phyloP scores from a whole-genome alignment of 2,888 invertebrate genomes.

The Eretmocerus hayati region DNA sequence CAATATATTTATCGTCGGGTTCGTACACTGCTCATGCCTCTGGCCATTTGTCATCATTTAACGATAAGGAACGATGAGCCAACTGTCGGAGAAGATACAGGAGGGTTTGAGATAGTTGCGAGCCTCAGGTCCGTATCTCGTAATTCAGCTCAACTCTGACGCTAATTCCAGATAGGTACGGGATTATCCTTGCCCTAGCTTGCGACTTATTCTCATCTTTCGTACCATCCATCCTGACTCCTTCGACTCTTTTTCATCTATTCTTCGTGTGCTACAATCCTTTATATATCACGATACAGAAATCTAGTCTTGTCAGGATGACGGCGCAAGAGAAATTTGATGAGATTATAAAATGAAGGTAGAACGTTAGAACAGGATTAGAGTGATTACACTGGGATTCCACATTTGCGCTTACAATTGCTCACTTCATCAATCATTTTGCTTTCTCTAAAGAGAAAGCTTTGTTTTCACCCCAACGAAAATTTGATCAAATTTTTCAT shows the following conservation, averaged over 20 bases:
- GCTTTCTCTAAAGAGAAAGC: too few relatives aligned
- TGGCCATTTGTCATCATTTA: constrained; percentile 38
- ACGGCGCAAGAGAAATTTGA: too few relatives aligned
- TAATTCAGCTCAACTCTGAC: constrained; percentile 43
- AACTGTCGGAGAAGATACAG: neutral
- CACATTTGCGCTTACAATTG: neutral
- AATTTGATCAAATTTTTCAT: too few relatives aligned
- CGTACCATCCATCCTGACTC: neutral
- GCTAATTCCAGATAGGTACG: constrained; percentile 33
- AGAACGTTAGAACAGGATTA: too few relatives aligned
- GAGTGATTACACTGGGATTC: too few relatives aligned
- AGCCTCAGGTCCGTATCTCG: constrained; percentile 29
- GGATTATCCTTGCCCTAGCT: constrained; percentile 33
- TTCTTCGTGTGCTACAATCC: neutral
- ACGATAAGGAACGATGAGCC: constrained; percentile 34
- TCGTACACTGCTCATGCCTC: neutral
- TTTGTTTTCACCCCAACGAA: too few relatives aligned
- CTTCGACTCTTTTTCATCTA: constrained; percentile 3
- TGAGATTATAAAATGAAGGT: too few relatives aligned
- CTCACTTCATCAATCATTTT: constrained; percentile 1
- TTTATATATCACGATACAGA: too few relatives aligned
- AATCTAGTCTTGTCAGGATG: too few relatives aligned
- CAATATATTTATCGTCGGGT: constrained; percentile 16
- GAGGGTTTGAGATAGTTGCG: too few relatives aligned
- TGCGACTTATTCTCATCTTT: constrained; percentile 23